phyloP scores from a whole-genome alignment of 2,113 vertebrate species.

The Neogobius melanostomus region DNA sequence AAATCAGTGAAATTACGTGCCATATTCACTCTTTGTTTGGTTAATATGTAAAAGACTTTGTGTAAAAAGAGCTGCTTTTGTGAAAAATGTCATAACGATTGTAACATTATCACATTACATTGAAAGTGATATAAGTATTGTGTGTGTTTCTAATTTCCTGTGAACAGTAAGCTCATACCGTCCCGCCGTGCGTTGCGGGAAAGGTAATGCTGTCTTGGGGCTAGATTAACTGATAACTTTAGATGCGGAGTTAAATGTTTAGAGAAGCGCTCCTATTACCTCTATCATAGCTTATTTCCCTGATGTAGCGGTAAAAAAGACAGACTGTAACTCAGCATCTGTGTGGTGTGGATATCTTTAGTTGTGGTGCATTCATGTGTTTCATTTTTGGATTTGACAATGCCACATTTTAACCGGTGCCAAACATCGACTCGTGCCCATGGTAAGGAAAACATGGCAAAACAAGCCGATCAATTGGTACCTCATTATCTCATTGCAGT shows the following conservation, averaged over 20 bases:
- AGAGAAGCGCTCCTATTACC: not conserved
- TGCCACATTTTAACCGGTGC: not conserved
- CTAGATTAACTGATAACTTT: not conserved
- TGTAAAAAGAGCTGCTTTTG: not conserved
- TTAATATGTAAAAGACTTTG: not conserved
- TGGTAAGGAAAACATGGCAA: not conserved
- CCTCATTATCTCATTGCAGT: not conserved
- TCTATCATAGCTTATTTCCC: not conserved
- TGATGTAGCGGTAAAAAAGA: not conserved
- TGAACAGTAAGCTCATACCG: not conserved
- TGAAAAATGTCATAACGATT: not conserved
- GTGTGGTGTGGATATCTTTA: not conserved
- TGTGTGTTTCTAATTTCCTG: not conserved
- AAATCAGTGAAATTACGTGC: too few species aligned
- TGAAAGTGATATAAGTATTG: not conserved
- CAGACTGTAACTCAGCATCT: not conserved
- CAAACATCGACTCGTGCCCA: not conserved
- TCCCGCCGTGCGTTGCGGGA: not conserved
- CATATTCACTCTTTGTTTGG: not conserved
- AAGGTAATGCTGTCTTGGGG: conserved; percentile 1
- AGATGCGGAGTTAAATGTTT: not conserved
- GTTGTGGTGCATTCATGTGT: not conserved
- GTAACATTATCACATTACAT: not conserved
- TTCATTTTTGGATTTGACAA: not conserved
- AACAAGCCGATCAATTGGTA: not conserved